Evolutionary conservation across 2,888 invertebrate genomes (phyloP), one percentile per base, ranked within the genome.

Genomic region (Ennomos erosarius): DNA sequence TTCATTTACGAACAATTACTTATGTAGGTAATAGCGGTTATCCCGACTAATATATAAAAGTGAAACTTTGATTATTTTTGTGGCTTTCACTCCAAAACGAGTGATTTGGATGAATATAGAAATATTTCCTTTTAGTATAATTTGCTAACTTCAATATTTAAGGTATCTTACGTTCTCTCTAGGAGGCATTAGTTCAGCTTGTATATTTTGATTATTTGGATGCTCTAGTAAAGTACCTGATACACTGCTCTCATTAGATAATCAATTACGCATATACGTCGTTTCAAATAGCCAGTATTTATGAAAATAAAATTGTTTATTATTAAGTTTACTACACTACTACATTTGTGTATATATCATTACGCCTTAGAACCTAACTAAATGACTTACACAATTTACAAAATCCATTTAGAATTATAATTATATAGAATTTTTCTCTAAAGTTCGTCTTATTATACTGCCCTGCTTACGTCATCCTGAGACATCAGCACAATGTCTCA

Each of bases 21-120:
- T 88, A 82, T 82, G 89, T 90, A 85, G 79, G 89, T 89, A 85
- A 83, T 81, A 76, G 33, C 26, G 67, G 67, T 67, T 11, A 42
- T 67, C 66, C 68, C 26, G 3, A 26, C 26, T 26, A 26, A 26
- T 26, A 26, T 4, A 26, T 26, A 26, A 26, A 26, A 26, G 26
- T 26, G 4, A 26, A 26, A 26, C 26, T 26, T 26, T 26, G 26
- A 4, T 4, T 26, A 26, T 26, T 26, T 26, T 1, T 26, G 1
- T 26, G 4, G 1, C 4, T 26, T 1, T 1, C 26, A 3, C 4
- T 26, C 26, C n/a, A n/a, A n/a, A n/a, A n/a, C n/a, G n/a, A n/a
- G n/a, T n/a, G n/a, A n/a, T n/a, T n/a, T n/a, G n/a, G n/a, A n/a
- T n/a, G n/a, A n/a, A n/a, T n/a, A n/a, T n/a, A n/a, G n/a, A n/a